phyloP scores from a whole-genome alignment of 2,888 invertebrate genomes.

The Disparrhopalites patrizii region DNA sequence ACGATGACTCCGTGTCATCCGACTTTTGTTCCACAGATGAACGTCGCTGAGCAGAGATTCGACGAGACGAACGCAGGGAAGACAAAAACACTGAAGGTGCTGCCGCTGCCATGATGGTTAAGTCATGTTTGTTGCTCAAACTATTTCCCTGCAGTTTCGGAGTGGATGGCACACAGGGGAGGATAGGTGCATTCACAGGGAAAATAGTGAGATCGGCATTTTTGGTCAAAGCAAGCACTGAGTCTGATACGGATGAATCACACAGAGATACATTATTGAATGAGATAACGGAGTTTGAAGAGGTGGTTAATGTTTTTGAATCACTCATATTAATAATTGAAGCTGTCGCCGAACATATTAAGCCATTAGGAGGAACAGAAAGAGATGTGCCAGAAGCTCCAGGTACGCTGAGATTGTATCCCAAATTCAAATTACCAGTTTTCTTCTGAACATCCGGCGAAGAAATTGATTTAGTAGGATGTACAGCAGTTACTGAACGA shows the following conservation, averaged over 20 bases:
- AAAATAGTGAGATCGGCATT: conserved; percentile 36
- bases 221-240: conserved; percentile 33
- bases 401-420: conserved; percentile 1
- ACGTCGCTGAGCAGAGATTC: conserved; percentile 28
- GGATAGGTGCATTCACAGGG: conserved; percentile 27
- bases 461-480: no score
- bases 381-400: neutral
- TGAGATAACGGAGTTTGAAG: neutral
- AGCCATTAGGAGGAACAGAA: no score
- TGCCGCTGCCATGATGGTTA: conserved; percentile 4
- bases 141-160: neutral
- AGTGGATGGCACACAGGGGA: neutral
- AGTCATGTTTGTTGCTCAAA: conserved; percentile 12
- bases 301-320: no score
- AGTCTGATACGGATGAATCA: conserved; percentile 19
- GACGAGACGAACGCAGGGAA: conserved; percentile 11
- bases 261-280: neutral
- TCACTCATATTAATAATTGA: no score
- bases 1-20: conserved; percentile 23
- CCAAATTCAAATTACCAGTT: neutral
- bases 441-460: neutral
- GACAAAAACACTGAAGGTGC: neutral
- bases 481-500: no score
- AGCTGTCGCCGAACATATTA: no score
- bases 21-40: conserved; percentile 27